phyloP scores from a whole-genome alignment of 2,113 vertebrate species.

The Eurypyga helias region DNA sequence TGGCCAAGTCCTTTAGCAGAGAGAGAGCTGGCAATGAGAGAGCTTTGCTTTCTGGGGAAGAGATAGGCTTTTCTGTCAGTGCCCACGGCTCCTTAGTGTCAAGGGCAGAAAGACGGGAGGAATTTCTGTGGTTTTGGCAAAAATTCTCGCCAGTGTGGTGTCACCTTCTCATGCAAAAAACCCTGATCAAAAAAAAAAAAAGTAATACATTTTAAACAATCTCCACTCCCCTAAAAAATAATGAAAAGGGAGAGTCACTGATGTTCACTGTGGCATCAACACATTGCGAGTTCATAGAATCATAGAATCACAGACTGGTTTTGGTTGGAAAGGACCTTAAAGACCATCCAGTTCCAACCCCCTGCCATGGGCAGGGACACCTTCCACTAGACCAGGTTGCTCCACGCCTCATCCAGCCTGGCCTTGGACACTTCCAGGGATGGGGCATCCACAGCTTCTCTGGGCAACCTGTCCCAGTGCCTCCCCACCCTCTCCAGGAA shows the following conservation, averaged over 20 bases:
- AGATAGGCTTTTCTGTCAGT: not conserved
- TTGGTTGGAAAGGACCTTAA: too few relatives aligned
- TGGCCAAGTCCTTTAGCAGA: not conserved
- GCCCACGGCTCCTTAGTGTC: not conserved
- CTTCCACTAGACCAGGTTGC: too few relatives aligned
- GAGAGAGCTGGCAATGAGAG: not conserved
- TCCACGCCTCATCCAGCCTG: too few relatives aligned
- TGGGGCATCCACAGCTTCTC: too few relatives aligned
- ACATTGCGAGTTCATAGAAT: not conserved
- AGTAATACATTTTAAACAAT: not conserved
- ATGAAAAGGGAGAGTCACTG: not conserved
- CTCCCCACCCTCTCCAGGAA: too few relatives aligned
- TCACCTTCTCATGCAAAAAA: not conserved
- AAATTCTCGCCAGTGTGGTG: not conserved
- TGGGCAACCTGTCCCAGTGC: too few relatives aligned
- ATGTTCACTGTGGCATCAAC: not conserved
- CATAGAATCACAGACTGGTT: too few relatives aligned
- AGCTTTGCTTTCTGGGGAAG: not conserved
- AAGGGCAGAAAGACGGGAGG: not conserved
- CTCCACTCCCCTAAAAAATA: not conserved
- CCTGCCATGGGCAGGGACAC: too few relatives aligned
- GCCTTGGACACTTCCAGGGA: too few relatives aligned
- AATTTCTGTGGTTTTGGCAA: not conserved
- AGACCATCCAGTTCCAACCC: too few relatives aligned
- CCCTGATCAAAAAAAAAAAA: fast-evolving